Base-by-base conservation (phyloP, 2,888 invertebrate genomes). In the Apomyelois bistriatella region DNA sequence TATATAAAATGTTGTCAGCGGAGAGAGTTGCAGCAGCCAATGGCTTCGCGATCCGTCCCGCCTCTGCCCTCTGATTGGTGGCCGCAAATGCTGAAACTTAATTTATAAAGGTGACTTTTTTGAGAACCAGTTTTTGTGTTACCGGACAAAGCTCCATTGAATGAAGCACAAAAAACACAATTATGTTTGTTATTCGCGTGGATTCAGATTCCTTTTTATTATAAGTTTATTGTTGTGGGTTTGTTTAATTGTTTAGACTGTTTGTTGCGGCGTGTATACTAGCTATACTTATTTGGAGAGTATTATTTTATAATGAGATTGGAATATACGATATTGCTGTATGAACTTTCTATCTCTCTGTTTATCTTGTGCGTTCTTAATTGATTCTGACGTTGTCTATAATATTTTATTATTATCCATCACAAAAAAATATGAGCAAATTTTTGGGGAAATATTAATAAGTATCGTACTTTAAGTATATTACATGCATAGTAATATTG, bases 51-150 rank as follows among this genome's bases (percentile, higher is more conserved):
- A 49, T 43, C 13, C 55, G 66, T 66, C 76, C 82, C 86, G 85
- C 87, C 86, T 76, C 80, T 62, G 65, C 15, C 7, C 51, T 28
- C 55, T 61, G 56, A 90, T 91, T 90, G 90, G 90, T 67, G 60
- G 58, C 54, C 58, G 52, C 59, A 59, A 61, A 76, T 72, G 81
- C 79, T 85, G 88, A 87, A 88, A 87, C 88, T 87, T 82, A 85
- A 86, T 85, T 89, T 87, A 85, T 83, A 88, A 89, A 88, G 84
- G 89, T 89, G 87, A 85, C 88, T 88, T 85, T 89, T 88, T 88
- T 75, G 83, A 86, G 83, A 84, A 82, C 75, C 77, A 72, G 79
- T 82, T 83, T 84, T 78, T 82, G 76, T 82, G 65, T 72, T 66
- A 64, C 62, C 72, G 77, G 71, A 87, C 86, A 86, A 87, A 84